These are phyloP conservation scores for Eolophus roseicapilla DNA, from an alignment of 2,113 vertebrate species.

Conservation along the genomic window DNA sequence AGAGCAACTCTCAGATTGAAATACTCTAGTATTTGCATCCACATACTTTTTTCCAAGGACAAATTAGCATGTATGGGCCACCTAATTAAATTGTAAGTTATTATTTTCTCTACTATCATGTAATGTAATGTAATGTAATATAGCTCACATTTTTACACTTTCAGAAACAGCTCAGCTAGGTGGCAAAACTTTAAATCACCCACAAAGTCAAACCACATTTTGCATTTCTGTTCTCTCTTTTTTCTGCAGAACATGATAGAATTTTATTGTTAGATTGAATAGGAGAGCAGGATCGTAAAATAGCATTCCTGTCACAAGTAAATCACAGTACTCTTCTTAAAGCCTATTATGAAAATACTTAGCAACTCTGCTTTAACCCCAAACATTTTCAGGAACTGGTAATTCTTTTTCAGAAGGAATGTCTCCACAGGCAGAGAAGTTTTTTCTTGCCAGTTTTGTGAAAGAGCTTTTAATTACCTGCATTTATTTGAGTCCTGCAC, in stretches of 20 bases:
- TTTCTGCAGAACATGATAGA: neutral
- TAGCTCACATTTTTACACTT: neutral
- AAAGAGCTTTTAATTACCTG: slow-evolving; percentile 50
- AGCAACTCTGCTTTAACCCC: neutral
- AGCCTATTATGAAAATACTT: neutral
- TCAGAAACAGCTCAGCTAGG: neutral
- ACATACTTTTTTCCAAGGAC: neutral
- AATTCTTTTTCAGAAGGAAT: slow-evolving; percentile 10
- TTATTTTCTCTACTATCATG: neutral
- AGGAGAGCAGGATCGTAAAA: neutral
- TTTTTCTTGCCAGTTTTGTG: neutral
- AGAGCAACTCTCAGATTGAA: neutral
- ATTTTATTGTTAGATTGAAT: neutral
- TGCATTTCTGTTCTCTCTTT: neutral
- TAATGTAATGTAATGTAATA: neutral
- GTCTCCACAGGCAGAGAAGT: neutral
- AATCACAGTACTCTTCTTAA: neutral
- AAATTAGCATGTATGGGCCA: neutral
- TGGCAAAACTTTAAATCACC: neutral
- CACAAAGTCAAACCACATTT: neutral
- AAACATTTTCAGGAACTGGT: neutral
- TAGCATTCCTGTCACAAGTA: neutral
- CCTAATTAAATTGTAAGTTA: neutral
- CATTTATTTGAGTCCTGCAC: slow-evolving; percentile 28
- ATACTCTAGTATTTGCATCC: neutral